Conservation (phyloP, 2,888 invertebrate species). For the Flexamia atlantica region DNA sequence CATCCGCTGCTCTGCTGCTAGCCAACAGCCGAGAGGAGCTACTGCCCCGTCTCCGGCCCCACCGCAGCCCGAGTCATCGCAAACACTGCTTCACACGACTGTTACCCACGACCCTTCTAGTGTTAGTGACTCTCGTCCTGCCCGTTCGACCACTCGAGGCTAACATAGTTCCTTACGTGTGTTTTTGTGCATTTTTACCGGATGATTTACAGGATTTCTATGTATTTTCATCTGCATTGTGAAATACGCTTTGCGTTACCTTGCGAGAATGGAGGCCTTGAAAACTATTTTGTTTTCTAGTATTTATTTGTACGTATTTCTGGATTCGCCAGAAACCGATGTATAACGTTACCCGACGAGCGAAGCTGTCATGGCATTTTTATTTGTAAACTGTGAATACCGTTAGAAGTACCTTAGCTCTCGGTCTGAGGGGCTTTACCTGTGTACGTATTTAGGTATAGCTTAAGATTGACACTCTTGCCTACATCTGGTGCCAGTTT, state of each 20-base stretch:
- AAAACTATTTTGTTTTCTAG: conserved; percentile 41
- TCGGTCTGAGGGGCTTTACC: conserved; percentile 31
- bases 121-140: conserved; percentile 49
- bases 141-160: conserved; percentile 28
- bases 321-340: conserved; percentile 44
- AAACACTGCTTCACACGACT: conserved; percentile 64
- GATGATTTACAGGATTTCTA: conserved; percentile 59
- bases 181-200: conserved; percentile 52
- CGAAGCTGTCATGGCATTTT: conserved; percentile 57
- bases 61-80: conserved; percentile 62
- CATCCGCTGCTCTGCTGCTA: conserved; percentile 75
- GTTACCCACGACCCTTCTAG: conserved; percentile 29
- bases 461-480: conserved; percentile 47
- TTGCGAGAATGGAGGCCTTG: conserved; percentile 47
- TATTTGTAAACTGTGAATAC: conserved; percentile 55
- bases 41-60: conserved; percentile 24
- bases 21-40: conserved; percentile 70
- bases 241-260: conserved; percentile 60
- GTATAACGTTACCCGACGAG: conserved; percentile 54
- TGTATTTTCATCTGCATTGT: conserved; percentile 57
- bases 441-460: conserved; percentile 56
- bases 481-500: conserved; percentile 56
- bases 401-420: conserved; percentile 55
- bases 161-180: conserved; percentile 56
- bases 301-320: conserved; percentile 52